Percentiles rank a stretch among this genome's conserved stretches.
Conservation (phyloP, 1,140 invertebrate genomes). For the Euschistus heros region DNA sequence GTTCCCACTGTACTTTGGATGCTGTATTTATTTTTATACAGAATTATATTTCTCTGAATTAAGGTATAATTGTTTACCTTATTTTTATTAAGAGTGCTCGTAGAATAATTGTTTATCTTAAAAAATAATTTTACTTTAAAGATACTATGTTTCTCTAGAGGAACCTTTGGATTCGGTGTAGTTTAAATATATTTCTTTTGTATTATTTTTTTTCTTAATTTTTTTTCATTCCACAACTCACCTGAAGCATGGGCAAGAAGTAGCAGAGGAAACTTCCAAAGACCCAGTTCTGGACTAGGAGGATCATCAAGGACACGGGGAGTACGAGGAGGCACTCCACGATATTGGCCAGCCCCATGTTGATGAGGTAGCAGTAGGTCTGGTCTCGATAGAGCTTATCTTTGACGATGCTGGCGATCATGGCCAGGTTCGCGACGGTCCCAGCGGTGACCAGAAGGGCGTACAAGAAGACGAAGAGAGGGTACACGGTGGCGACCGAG, state of each 20-base stretch:
- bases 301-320: slow-evolving; percentile 53
- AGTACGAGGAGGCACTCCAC: slow-evolving; percentile 54
- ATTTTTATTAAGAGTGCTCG: too few relatives aligned
- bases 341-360: slow-evolving; percentile 54
- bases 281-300: slow-evolving; percentile 62
- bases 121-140: too few relatives aligned
- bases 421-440: slow-evolving; percentile 44
- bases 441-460: slow-evolving; percentile 45
- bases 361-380: slow-evolving; percentile 54
- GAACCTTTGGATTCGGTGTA: too few relatives aligned
- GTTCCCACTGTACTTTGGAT: too few relatives aligned
- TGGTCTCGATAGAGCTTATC: slow-evolving; percentile 49
- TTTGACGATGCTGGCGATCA: slow-evolving; percentile 48
- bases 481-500: slow-evolving; percentile 44
- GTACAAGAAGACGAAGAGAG: slow-evolving; percentile 53
- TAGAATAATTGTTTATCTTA: too few relatives aligned
- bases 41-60: too few relatives aligned
- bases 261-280: slow-evolving; percentile 64
- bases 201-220: too few relatives aligned
- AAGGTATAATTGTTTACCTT: too few relatives aligned
- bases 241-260: slow-evolving; percentile 63
- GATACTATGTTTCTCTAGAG: too few relatives aligned
- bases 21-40: too few relatives aligned
- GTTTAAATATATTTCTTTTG: too few relatives aligned
- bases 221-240: slow-evolving; percentile 30